Base-by-base conservation (phyloP, 2,113 vertebrate species). In the Zonotrichia leucophrys region DNA sequence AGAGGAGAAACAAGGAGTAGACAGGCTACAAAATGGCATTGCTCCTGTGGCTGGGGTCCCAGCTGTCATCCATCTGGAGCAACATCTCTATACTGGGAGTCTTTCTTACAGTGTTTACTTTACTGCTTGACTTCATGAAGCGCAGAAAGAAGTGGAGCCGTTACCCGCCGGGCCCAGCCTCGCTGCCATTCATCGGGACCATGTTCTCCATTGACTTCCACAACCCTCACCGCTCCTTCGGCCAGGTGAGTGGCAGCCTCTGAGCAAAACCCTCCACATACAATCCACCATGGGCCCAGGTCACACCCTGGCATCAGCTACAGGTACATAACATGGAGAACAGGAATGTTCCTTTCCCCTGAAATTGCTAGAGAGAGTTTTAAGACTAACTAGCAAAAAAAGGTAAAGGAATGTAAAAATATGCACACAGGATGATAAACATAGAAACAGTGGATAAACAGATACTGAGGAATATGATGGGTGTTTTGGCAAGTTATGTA, bases 81-180 rank as follows among this genome's bases (percentile, higher is more conserved):
- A 72, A 39, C 3, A 53, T 96, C 49, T 76, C 70, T 15, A 0
- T 78, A 6, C 11, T 98, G 78, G 96, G 55, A 16, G 0, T 97
- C 41, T 95, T 91, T 12, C 11, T 97, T 7, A 31, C 46, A 8
- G 23, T 96, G 44, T 97, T 97, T 82, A 22, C 69, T 85, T 69
- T 98, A 11, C 16, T 97, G 44, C 16, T 97, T 46, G 98, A 98
- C 81, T 93, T 97, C 77, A 95, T 95, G 94, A 97, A 97, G 87
- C 90, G 91, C 75, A 89, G 92, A 25, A 84, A 19, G 46, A 75
- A 20, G 44, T 97, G 97, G 95, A 84, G 75, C 27, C 62, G 0
- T 49, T 98, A 98, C 84, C 98, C 97, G 0, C 97, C 97, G 0
- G 97, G 97, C 35, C 98, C 98, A 2, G 2, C 15, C 55, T 94